Evolutionary conservation across 2,113 vertebrate genomes (phyloP).

Genomic region (Hoplias malabaricus): DNA sequence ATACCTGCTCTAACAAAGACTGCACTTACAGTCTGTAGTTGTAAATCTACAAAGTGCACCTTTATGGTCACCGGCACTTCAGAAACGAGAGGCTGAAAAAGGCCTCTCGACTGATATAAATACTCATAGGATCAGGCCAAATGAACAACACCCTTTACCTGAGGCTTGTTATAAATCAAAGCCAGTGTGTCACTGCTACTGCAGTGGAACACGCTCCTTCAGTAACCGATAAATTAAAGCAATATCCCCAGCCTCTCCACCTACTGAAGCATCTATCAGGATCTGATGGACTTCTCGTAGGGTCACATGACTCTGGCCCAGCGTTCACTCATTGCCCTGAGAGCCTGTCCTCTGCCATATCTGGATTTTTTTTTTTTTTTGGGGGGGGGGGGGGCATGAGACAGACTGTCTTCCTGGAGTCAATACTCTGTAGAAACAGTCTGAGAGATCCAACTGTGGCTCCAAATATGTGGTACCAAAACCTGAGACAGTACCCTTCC

Average conservation of each 20-base stretch:
- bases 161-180: not conserved
- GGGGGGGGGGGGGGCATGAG: too few species aligned
- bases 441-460: slow-evolving; percentile 66
- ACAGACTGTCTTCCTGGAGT: slow-evolving; percentile 50
- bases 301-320: slow-evolving; percentile 62
- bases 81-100: not conserved
- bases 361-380: slow-evolving; percentile 61
- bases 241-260: slow-evolving; percentile 70
- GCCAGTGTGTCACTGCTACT: slow-evolving; percentile 34
- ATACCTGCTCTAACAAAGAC: too few species aligned
- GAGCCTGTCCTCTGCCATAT: slow-evolving; percentile 71
- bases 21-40: too few species aligned
- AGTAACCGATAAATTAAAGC: slow-evolving; percentile 64
- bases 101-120: not conserved
- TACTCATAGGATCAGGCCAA: slow-evolving; percentile 6
- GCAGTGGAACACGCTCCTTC: slow-evolving; percentile 62
- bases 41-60: too few species aligned
- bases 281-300: slow-evolving; percentile 65
- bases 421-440: slow-evolving; percentile 59
- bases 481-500: slow-evolving; percentile 69
- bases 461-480: slow-evolving; percentile 77
- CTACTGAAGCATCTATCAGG: slow-evolving; percentile 69
- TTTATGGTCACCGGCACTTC: too few species aligned
- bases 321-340: slow-evolving; percentile 67
- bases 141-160: slow-evolving; percentile 17